A percentile compares a stretch with the other conserved stretches of the same genome.
phyloP scores from a whole-genome alignment of 92 coral and sea anemone genomes.

The Siderastrea radians region DNA sequence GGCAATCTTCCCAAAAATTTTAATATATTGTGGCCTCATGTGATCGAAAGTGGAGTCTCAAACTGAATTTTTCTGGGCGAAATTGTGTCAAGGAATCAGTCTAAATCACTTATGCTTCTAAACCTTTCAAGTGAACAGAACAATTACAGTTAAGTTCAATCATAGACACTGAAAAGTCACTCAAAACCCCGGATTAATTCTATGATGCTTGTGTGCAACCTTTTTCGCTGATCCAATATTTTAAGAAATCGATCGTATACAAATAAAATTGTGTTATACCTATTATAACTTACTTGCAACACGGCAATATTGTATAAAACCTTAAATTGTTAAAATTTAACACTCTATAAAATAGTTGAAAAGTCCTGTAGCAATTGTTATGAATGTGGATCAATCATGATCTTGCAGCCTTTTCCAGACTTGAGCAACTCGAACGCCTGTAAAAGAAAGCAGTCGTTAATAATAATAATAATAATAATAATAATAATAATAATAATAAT shows the following conservation, averaged over 20 bases:
- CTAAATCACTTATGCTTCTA: not conserved
- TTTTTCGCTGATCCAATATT: not conserved
- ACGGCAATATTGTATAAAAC: not conserved
- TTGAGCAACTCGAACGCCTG: constrained; percentile 83
- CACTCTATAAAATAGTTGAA: not conserved
- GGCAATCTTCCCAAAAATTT: too few species aligned
- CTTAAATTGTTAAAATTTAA: too few species aligned
- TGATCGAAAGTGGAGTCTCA: too few species aligned
- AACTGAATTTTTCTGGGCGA: not conserved
- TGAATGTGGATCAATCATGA: constrained; percentile 79
- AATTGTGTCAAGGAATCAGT: not conserved
- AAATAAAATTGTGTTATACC: not conserved
- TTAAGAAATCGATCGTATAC: not conserved
- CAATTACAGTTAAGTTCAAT: not conserved
- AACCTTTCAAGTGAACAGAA: not conserved
- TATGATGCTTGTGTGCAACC: too few species aligned
- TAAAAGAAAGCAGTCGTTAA: not conserved
- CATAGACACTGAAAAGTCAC: not conserved
- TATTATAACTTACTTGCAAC: not conserved
- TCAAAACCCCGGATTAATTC: not conserved
- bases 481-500: too few species aligned
- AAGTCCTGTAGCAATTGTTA: not conserved
- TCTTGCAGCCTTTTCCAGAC: constrained; percentile 84
- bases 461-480: too few species aligned
- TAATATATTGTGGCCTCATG: too few species aligned